A percentile compares a stretch with the other conserved stretches of the same genome.
These are phyloP conservation scores for Tetanocera ferruginea DNA, from an alignment of 2,888 invertebrate species.

Conservation along the genomic window DNA sequence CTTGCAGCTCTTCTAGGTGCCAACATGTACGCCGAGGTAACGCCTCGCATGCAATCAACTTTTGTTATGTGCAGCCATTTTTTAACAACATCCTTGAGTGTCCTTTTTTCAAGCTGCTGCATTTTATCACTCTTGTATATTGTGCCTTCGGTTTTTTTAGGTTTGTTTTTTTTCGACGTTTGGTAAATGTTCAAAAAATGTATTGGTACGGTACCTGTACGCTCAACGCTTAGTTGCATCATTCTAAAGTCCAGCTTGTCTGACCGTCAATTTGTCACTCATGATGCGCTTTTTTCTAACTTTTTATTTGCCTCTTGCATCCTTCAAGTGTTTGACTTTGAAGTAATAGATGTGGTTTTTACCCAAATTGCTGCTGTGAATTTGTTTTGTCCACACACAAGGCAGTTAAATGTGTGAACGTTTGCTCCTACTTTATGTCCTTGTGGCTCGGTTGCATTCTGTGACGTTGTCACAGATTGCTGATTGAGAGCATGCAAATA, in stretches of 20 bases:
- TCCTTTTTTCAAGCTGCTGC: conserved; percentile 19
- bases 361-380: not conserved
- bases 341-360: conserved; percentile 34
- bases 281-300: not conserved
- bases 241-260: not conserved
- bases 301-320: not conserved
- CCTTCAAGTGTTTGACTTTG: not conserved
- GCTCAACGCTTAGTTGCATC: not conserved
- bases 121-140: conserved; percentile 14
- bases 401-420: conserved; percentile 15
- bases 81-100: conserved; percentile 36
- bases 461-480: not conserved
- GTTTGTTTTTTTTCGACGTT: not conserved
- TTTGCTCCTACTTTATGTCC: not conserved
- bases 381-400: not conserved
- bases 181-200: not conserved
- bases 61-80: conserved; percentile 39
- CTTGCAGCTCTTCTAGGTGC: conserved; percentile 10
- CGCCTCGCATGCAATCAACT: conserved; percentile 40
- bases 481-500: conserved; percentile 46
- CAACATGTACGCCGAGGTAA: not conserved
- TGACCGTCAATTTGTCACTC: not conserved
- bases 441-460: not conserved
- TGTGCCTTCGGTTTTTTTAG: not conserved
- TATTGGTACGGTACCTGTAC: not conserved